Evolutionary conservation across 2,113 vertebrate genomes (phyloP).

Genomic region (Osmerus eperlanus): DNA sequence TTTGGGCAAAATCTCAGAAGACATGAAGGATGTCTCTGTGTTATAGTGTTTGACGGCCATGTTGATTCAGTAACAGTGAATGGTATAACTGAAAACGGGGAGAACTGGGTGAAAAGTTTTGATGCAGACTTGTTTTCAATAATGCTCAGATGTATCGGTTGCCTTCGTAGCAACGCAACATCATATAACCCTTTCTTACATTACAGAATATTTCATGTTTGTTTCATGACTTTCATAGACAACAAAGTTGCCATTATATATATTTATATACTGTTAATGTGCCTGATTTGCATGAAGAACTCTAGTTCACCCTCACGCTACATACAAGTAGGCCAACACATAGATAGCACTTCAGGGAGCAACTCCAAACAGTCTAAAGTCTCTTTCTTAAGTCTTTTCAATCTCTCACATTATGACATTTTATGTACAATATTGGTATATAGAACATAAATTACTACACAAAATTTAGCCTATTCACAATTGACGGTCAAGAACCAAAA

Average conservation of each 20-base stretch:
- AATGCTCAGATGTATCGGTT: conserved; percentile 19
- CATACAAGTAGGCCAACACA: conserved; percentile 43
- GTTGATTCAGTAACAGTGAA: background rate
- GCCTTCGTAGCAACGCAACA: conserved; percentile 25
- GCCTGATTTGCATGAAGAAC: conserved; percentile 58
- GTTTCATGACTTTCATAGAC: conserved; percentile 54
- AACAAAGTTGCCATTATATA: conserved; percentile 63
- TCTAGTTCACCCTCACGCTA: conserved; percentile 39
- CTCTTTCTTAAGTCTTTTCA: conserved; percentile 56
- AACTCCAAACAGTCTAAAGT: conserved; percentile 70
- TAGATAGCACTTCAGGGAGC: conserved; percentile 70
- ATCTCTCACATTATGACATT: conserved; percentile 69
- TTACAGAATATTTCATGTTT: conserved; percentile 49
- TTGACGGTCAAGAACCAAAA: conserved; percentile 64
- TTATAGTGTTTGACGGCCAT: background rate
- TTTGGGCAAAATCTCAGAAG: no score
- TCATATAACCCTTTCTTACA: conserved; percentile 9
- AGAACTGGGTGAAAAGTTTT: background rate
- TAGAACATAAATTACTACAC: conserved; percentile 83
- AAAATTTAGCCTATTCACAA: conserved; percentile 73
- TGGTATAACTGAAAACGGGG: conserved; percentile 4
- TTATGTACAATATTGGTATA: conserved; percentile 81
- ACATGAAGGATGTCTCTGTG: background rate
- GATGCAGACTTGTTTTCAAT: conserved; percentile 26
- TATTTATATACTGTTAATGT: conserved; percentile 57